Evolutionary conservation across 2,888 invertebrate species (phyloP).

Genomic region (Plebejus anna): DNA sequence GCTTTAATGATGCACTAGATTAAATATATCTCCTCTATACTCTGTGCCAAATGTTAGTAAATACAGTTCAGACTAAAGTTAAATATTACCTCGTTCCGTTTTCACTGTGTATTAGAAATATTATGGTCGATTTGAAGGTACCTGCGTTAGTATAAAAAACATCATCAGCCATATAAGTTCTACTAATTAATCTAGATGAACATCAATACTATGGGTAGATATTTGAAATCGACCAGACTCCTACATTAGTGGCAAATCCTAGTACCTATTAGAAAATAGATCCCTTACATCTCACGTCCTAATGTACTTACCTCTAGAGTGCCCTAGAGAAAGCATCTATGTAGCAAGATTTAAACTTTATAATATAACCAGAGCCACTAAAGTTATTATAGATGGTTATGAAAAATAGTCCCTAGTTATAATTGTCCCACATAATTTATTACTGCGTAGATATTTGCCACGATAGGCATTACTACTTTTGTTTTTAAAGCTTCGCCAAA

Average conservation of each 20-base stretch:
- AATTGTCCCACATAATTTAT: not conserved
- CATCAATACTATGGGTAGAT: not conserved
- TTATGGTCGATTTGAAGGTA: not conserved
- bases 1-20: constrained; percentile 62
- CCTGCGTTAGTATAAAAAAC: not conserved
- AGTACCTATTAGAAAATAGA: constrained; percentile 61
- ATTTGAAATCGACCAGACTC: constrained; percentile 42
- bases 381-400: not conserved
- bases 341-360: constrained; percentile 37
- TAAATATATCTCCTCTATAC: constrained; percentile 51
- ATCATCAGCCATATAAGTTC: not conserved
- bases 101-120: constrained; percentile 34
- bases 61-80: constrained; percentile 39
- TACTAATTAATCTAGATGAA: not conserved
- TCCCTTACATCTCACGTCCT: constrained; percentile 76
- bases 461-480: not conserved
- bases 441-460: not conserved
- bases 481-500: not conserved
- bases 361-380: not conserved
- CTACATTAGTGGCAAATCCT: constrained; percentile 55
- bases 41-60: constrained; percentile 66
- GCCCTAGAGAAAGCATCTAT: constrained; percentile 51
- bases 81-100: constrained; percentile 35
- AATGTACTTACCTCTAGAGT: constrained; percentile 58
- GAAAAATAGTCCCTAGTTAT: not conserved